Percentiles rank a stretch among this genome's conserved stretches.
phyloP scores from a whole-genome alignment of 1,140 invertebrate species.

The Drosophila leontia region DNA sequence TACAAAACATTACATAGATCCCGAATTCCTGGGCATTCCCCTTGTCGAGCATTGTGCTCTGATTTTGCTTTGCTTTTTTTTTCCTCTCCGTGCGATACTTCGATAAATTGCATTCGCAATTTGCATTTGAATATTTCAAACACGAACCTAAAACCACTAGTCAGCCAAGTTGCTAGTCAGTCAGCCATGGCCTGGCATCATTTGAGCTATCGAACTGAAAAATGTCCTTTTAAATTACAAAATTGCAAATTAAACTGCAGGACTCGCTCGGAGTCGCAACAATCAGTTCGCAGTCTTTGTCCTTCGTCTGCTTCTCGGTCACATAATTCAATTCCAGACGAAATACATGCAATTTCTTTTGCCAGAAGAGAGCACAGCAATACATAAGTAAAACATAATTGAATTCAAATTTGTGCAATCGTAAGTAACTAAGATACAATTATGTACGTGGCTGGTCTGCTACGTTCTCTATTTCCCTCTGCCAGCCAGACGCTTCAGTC shows the following conservation, averaged over 20 bases:
- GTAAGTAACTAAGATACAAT: constrained; percentile 84
- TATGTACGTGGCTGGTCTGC: constrained; percentile 76
- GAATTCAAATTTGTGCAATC: constrained; percentile 76
- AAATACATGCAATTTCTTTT: constrained; percentile 81
- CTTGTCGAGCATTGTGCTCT: constrained; percentile 11
- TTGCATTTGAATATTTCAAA: constrained; percentile 72
- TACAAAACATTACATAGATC: no score
- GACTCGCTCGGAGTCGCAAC: constrained; percentile 29
- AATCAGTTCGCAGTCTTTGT: constrained; percentile 44
- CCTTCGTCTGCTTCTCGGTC: constrained; percentile 48
- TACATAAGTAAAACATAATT: constrained; percentile 71
- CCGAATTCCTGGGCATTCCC: constrained; percentile 6
- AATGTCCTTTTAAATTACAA: constrained; percentile 83
- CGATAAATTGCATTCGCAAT: constrained; percentile 73
- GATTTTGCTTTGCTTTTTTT: not conserved
- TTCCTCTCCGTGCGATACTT: constrained; percentile 15
- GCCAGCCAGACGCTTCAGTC: constrained; percentile 14
- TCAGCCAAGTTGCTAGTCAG: constrained; percentile 48
- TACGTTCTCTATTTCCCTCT: constrained; percentile 25
- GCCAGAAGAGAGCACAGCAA: constrained; percentile 52
- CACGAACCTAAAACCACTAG: constrained; percentile 59
- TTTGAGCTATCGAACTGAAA: constrained; percentile 83
- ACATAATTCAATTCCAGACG: constrained; percentile 78
- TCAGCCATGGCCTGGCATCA: constrained; percentile 69
- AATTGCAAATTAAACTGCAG: constrained; percentile 83